These are phyloP conservation scores for Hepsetus odoe DNA, from an alignment of 2,113 vertebrate genomes.

Conservation along the genomic window DNA sequence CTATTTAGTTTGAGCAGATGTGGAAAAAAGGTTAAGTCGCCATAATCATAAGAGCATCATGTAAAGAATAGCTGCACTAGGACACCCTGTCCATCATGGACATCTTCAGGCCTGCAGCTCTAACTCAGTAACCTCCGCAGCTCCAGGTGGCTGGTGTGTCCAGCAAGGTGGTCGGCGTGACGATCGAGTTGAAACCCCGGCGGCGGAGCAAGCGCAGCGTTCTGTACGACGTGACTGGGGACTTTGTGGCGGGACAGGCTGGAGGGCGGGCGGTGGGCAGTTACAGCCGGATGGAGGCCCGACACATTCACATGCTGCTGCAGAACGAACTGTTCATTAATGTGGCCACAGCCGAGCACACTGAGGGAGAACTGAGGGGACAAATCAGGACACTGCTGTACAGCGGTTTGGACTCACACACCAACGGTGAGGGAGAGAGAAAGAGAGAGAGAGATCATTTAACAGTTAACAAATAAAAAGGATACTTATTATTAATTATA, in stretches of 20 bases:
- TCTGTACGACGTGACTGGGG: conserved; percentile 81
- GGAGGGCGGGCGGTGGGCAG: conserved; percentile 72
- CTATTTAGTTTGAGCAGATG: too few relatives aligned
- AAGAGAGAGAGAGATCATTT: too few relatives aligned
- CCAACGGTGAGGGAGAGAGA: conserved; percentile 77
- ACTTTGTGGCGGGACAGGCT: conserved; percentile 69
- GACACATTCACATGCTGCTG: conserved; percentile 94
- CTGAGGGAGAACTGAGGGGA: conserved; percentile 84
- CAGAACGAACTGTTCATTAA: conserved; percentile 96
- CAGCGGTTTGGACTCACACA: conserved; percentile 81
- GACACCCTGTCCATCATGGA: too few relatives aligned
- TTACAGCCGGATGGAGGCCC: conserved; percentile 82
- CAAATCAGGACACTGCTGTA: conserved; percentile 88
- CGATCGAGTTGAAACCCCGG: conserved; percentile 91
- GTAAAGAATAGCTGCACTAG: too few relatives aligned
- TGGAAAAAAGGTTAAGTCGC: too few relatives aligned
- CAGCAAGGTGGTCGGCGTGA: conserved; percentile 83
- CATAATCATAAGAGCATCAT: too few relatives aligned
- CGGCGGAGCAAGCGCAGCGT: conserved; percentile 85
- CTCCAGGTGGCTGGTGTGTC: conserved; percentile 86
- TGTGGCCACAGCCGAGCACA: conserved; percentile 85
- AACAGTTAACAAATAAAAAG: too few relatives aligned
- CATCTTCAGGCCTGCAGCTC: too few relatives aligned
- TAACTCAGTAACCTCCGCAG: conserved; percentile 63
- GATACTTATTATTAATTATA: too few relatives aligned